Base-by-base conservation (phyloP, 2,113 vertebrate species). In the Fulmarus glacialis region DNA sequence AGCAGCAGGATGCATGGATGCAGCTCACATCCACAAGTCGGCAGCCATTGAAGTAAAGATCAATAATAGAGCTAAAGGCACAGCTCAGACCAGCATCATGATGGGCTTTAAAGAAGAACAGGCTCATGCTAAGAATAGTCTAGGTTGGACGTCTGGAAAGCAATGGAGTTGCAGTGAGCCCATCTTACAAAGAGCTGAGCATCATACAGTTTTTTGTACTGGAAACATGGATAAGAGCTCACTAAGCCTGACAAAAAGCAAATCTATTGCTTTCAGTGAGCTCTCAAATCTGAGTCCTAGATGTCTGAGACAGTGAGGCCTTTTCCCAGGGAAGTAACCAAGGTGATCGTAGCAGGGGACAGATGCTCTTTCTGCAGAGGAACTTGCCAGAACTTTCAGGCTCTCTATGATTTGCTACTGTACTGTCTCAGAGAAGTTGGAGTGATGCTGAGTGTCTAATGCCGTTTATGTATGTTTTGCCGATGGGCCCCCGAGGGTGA, bases 401-500 rank as follows among this genome's bases (percentile, higher is more conserved):
- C 9, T 64, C 2, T 47, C 42, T n/a, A 22, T 62, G 42, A 42
- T 68, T 82, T 81, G 21, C 27, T 60, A 24, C 24, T 21, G 4
- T 22, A n/a, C 4, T 36, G 20, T 58, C 34, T 83, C 34, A 59
- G 26, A 48, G 72, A 47, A 66, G 7, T 13, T 1, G 3, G 27
- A 67, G 30, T 24, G 19, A 48, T 68, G 19, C 24, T 38, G n/a
- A 68, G 12, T 34, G 20, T 12, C 45, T 78, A 45, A 77, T 24
- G 43, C 23, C 8, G 3, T 11, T 81, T 29, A 81, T 30, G 11
- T 27, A 23, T 42, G 13, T 47, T n/a, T 53, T 77, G 23, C 13
- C 1, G 1, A 36, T 36, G n/a, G 30, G 21, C 3, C 15, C 24
- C 8, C 3, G 7, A 43, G 22, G 30, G 23, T 0, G 1, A 23